Percentiles rank a stretch among this genome's conserved stretches.
phyloP scores from a whole-genome alignment of 2,113 vertebrate species.

The Empidonax traillii region DNA sequence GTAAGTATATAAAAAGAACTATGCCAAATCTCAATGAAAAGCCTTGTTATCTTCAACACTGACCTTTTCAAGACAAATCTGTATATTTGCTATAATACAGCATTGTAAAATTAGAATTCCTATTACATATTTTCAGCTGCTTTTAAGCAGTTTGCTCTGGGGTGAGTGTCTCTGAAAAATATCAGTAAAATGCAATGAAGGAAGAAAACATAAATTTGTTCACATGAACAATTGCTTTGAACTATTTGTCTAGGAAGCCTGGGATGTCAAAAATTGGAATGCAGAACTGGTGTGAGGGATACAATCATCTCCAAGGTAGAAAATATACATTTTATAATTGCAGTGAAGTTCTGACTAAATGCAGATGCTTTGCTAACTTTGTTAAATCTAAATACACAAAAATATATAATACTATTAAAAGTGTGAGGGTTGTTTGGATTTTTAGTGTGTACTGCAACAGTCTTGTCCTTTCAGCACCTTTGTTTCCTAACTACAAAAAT shows the following conservation, averaged over 20 bases:
- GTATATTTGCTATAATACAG: background rate
- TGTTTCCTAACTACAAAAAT: background rate
- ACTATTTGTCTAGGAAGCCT: background rate
- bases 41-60: background rate
- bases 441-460: background rate
- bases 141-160: background rate
- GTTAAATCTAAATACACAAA: background rate
- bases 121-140: background rate
- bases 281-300: background rate
- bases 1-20: background rate
- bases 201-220: background rate
- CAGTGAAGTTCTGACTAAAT: background rate
- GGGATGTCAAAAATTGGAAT: background rate
- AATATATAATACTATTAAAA: background rate
- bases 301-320: background rate
- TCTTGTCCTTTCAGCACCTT: rapidly evolving
- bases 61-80: background rate
- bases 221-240: background rate
- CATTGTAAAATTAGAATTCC: background rate
- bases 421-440: background rate
- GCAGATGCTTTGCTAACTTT: background rate
- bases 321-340: background rate
- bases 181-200: background rate
- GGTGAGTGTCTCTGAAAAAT: background rate
- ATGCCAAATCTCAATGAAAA: background rate